phyloP scores from a whole-genome alignment of 2,113 vertebrate genomes.

The Megaleporinus macrocephalus region DNA sequence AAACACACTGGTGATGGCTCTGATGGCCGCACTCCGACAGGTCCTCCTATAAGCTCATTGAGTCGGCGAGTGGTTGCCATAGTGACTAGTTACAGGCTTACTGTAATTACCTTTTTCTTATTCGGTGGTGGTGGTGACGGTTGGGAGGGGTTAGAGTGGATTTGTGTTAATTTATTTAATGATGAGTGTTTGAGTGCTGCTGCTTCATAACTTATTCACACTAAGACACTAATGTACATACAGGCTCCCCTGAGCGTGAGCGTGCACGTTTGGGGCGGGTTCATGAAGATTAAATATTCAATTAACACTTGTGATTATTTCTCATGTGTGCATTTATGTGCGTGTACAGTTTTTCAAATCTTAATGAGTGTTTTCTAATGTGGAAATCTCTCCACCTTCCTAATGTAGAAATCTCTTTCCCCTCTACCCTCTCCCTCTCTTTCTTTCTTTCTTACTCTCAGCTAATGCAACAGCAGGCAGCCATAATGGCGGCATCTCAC shows the following conservation, averaged over 20 bases:
- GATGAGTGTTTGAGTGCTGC: conserved; percentile 33
- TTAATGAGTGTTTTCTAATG: not conserved
- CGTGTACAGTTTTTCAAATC: not conserved
- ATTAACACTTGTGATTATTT: conserved; percentile 13
- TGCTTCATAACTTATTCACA: conserved; percentile 46
- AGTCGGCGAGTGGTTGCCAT: conserved; percentile 37
- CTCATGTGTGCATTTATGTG: not conserved
- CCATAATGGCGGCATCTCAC: conserved; percentile 84
- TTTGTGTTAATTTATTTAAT: conserved; percentile 54
- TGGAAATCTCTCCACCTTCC: not conserved
- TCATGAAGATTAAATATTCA: conserved; percentile 29
- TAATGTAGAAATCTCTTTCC: not conserved
- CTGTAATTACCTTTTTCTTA: conserved; percentile 47
- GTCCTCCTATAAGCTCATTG: conserved; percentile 34
- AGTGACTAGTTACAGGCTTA: conserved; percentile 36
- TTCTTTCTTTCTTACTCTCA: conserved; percentile 51
- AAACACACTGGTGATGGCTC: not conserved
- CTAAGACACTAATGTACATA: conserved; percentile 17
- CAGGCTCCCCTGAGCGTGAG: not conserved
- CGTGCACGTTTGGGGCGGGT: not conserved
- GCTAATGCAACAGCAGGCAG: conserved; percentile 91
- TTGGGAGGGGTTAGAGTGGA: conserved; percentile 35
- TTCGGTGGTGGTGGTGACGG: not conserved
- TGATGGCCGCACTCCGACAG: conserved; percentile 11
- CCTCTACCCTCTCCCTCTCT: not conserved